Base-by-base conservation (phyloP, 2,797 vertebrate genomes). In the Furcifer pardalis region DNA sequence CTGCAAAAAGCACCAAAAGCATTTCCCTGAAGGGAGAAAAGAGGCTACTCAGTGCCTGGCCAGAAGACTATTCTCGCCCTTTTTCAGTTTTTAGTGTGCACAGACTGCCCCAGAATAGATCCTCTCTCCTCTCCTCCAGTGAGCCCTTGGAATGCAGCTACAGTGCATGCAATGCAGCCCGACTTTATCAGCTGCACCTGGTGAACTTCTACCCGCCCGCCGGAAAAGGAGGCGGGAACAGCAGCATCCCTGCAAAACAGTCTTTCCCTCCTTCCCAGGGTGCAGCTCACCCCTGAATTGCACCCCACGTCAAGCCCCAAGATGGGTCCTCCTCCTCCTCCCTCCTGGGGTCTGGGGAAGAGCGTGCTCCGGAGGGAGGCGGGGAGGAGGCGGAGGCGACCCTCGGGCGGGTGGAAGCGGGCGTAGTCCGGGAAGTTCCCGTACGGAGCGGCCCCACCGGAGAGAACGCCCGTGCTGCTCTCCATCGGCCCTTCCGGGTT, bases 351-450 rank as follows among this genome's bases (percentile, higher is more conserved):
- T 0, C 2, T 30, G 17, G 95, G 93, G 52, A 96, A 95, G 2
- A 96, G 85, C 19, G 73, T 71, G 27, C 30, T 60, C 62, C 96
- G 78, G 0, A 98, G 95, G 0, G 96, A 91, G 0, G 82, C 78
- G 0, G 98, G 97, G 19, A 99, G 94, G 25, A 98, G 95, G 71
- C 91, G 92, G 76, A 98, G 15, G 0, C 98, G 97, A 7, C 96
- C 97, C 86, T 97, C 97, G 2, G 98, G 98, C 1, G 98, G 97
- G 30, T 98, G 97, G 86, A 99, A 99, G 0, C 93, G 96, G 89
- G 98, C 97, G 85, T 99, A 99, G 84, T 97, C 97, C 0, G 96
- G 97, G 73, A 99, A 99, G 87, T 99, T 99, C 1, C 98, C 98
- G 71, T 96, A 97, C 0, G 94, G 97, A 72, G 98, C 98, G 0